These are phyloP conservation scores for Rhodophaea formosa DNA, from an alignment of 2,888 invertebrate species.

Conservation along the genomic window DNA sequence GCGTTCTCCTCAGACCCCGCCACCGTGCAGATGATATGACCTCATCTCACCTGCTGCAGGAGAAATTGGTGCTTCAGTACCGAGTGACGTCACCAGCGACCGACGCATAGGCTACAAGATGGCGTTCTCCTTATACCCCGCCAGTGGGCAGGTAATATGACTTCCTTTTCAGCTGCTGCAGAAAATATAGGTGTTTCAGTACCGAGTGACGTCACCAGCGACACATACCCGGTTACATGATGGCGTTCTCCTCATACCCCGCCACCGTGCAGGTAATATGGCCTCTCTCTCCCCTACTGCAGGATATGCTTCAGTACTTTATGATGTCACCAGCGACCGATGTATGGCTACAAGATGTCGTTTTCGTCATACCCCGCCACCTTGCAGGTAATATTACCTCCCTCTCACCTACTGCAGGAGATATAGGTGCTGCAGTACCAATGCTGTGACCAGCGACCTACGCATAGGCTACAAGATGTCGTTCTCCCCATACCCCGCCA, in stretches of 20 bases:
- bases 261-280: conserved; percentile 64
- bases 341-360: too few species aligned
- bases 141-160: conserved; percentile 63
- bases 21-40: too few species aligned
- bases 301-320: too few species aligned
- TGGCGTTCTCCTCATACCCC: conserved; percentile 84
- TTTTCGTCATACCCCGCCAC: too few species aligned
- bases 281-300: too few species aligned
- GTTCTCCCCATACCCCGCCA: conserved; percentile 84
- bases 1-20: too few species aligned
- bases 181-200: too few species aligned
- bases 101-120: conserved; percentile 76
- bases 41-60: too few species aligned
- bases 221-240: conserved; percentile 78
- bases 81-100: conserved; percentile 36
- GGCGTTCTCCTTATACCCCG: conserved; percentile 84
- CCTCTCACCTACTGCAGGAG: too few species aligned
- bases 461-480: conserved; percentile 80
- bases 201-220: conserved; percentile 15
- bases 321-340: too few species aligned
- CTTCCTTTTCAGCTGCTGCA: too few species aligned
- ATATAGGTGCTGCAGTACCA: conserved; percentile 81
- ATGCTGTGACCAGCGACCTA: conserved; percentile 36
- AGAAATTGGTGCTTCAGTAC: conserved; percentile 83
- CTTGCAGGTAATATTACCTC: too few species aligned